A percentile compares a stretch with the other conserved stretches of the same genome.
These are phyloP conservation scores for Potamilus streckersoni DNA, from an alignment of 1,140 invertebrate species.

Conservation along the genomic window DNA sequence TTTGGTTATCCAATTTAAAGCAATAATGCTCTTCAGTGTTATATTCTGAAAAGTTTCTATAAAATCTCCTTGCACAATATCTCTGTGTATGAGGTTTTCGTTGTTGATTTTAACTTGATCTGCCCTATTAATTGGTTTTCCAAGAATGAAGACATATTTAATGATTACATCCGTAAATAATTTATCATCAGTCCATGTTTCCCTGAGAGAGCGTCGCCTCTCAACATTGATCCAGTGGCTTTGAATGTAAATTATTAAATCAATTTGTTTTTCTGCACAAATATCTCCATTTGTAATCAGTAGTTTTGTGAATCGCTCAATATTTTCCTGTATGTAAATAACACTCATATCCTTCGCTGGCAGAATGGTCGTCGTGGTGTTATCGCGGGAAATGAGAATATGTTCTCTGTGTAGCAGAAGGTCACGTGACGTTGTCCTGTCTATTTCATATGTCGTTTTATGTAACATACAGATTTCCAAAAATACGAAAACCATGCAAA, in stretches of 20 bases:
- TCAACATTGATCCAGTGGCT: constrained; percentile 18
- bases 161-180: constrained; percentile 30
- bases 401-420: no score
- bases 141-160: constrained; percentile 77
- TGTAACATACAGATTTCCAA: no score
- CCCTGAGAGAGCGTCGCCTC: constrained; percentile 39
- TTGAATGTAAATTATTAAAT: constrained; percentile 22
- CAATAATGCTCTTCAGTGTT: constrained; percentile 79
- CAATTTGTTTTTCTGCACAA: background rate
- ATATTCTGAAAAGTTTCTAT: constrained; percentile 51
- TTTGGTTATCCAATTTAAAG: constrained; percentile 79
- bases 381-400: no score
- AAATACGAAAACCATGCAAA: no score
- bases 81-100: constrained; percentile 51
- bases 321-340: no score
- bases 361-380: no score
- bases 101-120: constrained; percentile 35
- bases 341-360: no score
- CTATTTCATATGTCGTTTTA: no score
- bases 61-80: constrained; percentile 60
- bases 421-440: no score
- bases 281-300: no score
- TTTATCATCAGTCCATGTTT: constrained; percentile 47
- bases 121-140: constrained; percentile 68
- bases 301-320: no score